Conservation (phyloP, 2,113 vertebrate species). For the Otocyon megalotis region DNA sequence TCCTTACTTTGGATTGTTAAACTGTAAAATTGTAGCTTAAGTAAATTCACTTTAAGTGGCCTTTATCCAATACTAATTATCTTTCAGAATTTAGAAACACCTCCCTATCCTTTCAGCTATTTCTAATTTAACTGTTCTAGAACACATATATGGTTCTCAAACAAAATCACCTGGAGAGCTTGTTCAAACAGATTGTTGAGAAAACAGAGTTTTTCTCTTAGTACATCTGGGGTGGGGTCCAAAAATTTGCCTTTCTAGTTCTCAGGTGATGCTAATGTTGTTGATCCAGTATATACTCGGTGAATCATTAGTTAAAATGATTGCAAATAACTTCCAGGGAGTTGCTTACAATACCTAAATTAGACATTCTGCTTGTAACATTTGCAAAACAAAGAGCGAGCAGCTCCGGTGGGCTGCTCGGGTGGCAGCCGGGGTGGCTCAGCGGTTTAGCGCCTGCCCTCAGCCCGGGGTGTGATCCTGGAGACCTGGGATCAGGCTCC, state of each 20-base stretch:
- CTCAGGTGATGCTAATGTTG: not conserved
- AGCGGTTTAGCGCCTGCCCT: too few relatives aligned
- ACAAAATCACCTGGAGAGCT: not conserved
- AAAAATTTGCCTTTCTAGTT: not conserved
- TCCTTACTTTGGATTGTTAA: not conserved
- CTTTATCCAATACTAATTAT: not conserved
- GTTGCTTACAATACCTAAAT: not conserved
- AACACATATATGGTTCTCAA: not conserved
- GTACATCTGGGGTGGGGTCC: not conserved
- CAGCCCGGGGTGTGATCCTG: too few relatives aligned
- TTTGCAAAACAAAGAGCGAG: not conserved
- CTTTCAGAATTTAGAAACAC: not conserved
- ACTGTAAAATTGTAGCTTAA: not conserved
- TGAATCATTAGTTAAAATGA: not conserved
- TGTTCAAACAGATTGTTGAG: not conserved
- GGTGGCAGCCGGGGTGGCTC: too few relatives aligned
- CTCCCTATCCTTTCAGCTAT: not conserved
- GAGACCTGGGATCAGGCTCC: too few relatives aligned
- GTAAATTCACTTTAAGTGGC: not conserved
- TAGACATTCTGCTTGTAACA: not conserved
- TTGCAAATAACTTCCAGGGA: not conserved
- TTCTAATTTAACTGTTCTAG: constrained; percentile 23
- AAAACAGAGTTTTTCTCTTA: not conserved
- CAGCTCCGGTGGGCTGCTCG: too few relatives aligned
- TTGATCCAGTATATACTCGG: not conserved